Evolutionary conservation across 2,113 vertebrate species (phyloP), one percentile per base, ranked within the genome.

Genomic region (Illadopsis cleaveri): DNA sequence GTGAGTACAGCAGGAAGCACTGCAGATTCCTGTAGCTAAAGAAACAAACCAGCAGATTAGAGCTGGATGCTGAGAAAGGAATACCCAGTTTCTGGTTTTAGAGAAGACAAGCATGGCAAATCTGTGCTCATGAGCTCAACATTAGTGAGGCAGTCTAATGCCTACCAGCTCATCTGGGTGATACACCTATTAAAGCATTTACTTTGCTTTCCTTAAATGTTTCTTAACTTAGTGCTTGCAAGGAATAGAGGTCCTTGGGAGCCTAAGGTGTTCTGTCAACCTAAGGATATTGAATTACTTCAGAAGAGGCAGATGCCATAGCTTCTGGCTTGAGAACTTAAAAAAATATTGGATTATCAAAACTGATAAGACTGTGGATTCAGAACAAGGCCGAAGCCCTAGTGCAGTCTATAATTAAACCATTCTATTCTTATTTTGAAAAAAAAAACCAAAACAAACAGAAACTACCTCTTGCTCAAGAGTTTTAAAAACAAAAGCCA

Each of bases 401-500:
- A 58, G 31, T 12, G 33, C 40, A 75, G 30, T 24, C 78, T 79
- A 62, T 83, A 95, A 95, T 89, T 82, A 94, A 95, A 90, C 70
- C 86, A 80, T 82, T 82, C 84, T 79, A 84, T 60, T 89, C 58
- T 68, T 88, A 71, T 62, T 90, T 87, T 38, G 47, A 25, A 85
- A 89, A 90, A 78, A 91, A 10, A 82, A 84, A 72, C 5, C 44
- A 92, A 95, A 95, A 38, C 79, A 96, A 89, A 92, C 64, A 93
- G 71, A 96, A 95, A 85, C 81, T 85, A 45, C 37, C 92, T 81
- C 88, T 89, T 93, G 78, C 84, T 47, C 64, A 95, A 82, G 31
- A n/a, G 61, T 87, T 97, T 90, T 66, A 77, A 86, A 90, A 96
- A 96, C 77, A 96, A 89, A 94, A 91, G 77, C 38, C 78, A 86